Conservation (phyloP, 2,113 vertebrate species). For the Hylia prasina region DNA sequence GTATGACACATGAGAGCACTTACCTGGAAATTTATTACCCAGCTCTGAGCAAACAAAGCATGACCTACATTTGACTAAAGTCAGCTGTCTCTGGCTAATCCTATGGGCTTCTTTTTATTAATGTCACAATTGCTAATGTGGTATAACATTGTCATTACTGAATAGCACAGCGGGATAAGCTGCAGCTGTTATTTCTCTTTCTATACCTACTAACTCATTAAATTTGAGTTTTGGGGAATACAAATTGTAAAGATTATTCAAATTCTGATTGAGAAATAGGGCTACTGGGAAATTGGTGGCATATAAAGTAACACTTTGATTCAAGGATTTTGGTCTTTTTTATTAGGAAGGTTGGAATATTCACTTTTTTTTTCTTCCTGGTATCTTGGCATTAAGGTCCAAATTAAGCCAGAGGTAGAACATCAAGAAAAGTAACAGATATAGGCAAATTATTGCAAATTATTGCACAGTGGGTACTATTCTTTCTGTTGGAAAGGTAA, state of each 20-base stretch:
- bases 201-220: slow-evolving; percentile 77
- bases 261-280: slow-evolving; percentile 75
- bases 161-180: slow-evolving; percentile 71
- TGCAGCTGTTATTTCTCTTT: slow-evolving; percentile 77
- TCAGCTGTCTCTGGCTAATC: slow-evolving; percentile 79
- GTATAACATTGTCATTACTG: slow-evolving; percentile 79
- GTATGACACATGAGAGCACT: slow-evolving; percentile 78
- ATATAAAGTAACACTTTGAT: slow-evolving; percentile 68
- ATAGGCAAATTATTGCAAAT: background rate
- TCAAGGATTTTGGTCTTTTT: slow-evolving; percentile 10
- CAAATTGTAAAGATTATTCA: slow-evolving; percentile 76
- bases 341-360: background rate
- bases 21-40: slow-evolving; percentile 82
- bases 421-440: background rate
- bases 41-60: slow-evolving; percentile 79
- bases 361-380: background rate
- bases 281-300: slow-evolving; percentile 67
- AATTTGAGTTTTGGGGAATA: slow-evolving; percentile 77
- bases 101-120: slow-evolving; percentile 82
- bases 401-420: slow-evolving; percentile 7
- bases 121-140: slow-evolving; percentile 81
- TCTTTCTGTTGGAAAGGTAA: background rate
- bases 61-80: slow-evolving; percentile 84
- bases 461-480: background rate
- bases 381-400: background rate